Percentiles rank a stretch among this genome's conserved stretches.
Conservation (phyloP, 2,113 vertebrate genomes). For the Cebidichthys violaceus region DNA sequence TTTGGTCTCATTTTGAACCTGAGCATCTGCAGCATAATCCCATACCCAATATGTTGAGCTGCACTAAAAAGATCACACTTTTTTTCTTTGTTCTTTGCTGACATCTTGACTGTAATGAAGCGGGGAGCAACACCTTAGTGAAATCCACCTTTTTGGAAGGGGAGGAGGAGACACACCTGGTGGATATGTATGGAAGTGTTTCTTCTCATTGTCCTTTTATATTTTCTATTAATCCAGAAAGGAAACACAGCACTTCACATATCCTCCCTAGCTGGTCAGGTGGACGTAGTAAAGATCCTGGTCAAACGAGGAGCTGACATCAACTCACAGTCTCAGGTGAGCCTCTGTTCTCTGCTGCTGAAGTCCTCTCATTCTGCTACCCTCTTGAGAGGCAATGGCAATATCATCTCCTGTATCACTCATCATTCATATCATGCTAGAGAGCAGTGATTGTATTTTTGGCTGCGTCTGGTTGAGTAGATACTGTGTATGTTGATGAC, state of each 20-base stretch:
- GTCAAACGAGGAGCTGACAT: constrained; percentile 95
- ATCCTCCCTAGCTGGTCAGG: constrained; percentile 94
- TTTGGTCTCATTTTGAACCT: background rate
- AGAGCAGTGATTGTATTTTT: background rate
- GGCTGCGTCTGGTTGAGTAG: too few species aligned
- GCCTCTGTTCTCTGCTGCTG: background rate
- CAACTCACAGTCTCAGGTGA: constrained; percentile 96
- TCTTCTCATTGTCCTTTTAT: background rate
- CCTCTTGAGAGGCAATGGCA: background rate
- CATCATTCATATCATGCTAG: background rate
- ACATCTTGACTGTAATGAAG: too few species aligned
- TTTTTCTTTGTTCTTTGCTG: too few species aligned
- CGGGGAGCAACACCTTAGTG: background rate
- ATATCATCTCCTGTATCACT: background rate
- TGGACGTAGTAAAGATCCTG: constrained; percentile 93
- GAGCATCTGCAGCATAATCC: background rate
- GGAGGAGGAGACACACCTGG: background rate
- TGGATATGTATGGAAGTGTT: background rate
- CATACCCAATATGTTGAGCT: background rate
- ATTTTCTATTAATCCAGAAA: constrained; percentile 84
- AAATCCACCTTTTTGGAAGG: background rate
- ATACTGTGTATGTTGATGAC: background rate
- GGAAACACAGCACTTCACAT: constrained; percentile 99
- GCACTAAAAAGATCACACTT: background rate
- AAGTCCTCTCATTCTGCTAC: fast-evolving